phyloP scores from a whole-genome alignment of 2,888 invertebrate species.

The Drosophila niveifrons region DNA sequence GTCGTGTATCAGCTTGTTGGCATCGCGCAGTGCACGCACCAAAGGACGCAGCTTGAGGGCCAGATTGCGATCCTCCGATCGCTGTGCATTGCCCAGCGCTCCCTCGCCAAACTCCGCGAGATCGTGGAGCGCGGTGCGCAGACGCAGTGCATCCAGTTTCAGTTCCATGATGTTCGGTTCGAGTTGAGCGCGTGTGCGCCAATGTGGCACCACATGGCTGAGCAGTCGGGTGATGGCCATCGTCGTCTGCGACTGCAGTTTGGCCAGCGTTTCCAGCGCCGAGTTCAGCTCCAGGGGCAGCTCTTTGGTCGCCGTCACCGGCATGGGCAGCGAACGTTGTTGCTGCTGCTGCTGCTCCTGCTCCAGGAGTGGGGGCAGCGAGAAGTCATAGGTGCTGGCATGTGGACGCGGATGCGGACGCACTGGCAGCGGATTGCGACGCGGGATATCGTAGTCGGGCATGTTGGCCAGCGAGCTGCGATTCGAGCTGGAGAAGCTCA shows the following conservation, averaged over 20 bases:
- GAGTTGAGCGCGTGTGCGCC: conserved; percentile 93
- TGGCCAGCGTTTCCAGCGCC: conserved; percentile 91
- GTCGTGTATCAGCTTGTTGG: conserved; percentile 92
- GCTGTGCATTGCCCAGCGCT: conserved; percentile 93
- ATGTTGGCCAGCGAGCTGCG: conserved; percentile 87
- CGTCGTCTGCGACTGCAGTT: conserved; percentile 92
- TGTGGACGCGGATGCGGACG: conserved; percentile 69
- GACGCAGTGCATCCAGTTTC: conserved; percentile 91
- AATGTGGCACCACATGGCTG: conserved; percentile 92
- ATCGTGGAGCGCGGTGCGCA: conserved; percentile 93
- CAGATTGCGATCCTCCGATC: conserved; percentile 92
- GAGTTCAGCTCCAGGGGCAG: conserved; percentile 91
- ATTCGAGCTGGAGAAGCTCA: conserved; percentile 86
- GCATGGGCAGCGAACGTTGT: neutral
- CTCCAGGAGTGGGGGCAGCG: conserved; percentile 84
- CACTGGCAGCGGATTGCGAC: conserved; percentile 85
- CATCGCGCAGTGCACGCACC: conserved; percentile 92
- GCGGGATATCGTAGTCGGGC: conserved; percentile 90
- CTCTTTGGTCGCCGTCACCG: conserved; percentile 86
- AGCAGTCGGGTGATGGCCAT: conserved; percentile 91
- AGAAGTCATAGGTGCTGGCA: conserved; percentile 87
- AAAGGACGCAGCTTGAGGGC: conserved; percentile 91
- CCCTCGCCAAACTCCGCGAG: conserved; percentile 95
- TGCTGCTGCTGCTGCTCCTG: conserved; percentile 61
- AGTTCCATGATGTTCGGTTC: conserved; percentile 93